These are phyloP conservation scores for Ophion costatus DNA, from an alignment of 2,888 invertebrate genomes.

Conservation along the genomic window DNA sequence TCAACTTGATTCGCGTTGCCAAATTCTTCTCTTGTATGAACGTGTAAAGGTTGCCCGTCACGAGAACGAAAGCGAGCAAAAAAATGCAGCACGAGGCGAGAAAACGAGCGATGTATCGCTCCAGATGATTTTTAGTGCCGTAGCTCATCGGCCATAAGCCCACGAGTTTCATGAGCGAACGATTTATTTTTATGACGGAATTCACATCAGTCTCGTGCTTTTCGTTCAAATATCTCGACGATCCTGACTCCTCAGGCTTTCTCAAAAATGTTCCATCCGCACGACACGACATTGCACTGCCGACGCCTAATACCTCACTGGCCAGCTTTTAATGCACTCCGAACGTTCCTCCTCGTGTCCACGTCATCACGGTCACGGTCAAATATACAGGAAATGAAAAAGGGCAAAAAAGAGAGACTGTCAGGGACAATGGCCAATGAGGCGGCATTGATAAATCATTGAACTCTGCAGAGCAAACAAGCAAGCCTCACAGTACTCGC, in stretches of 20 bases:
- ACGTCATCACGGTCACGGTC: background rate
- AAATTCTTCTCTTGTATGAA: constrained; percentile 69
- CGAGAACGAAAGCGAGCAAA: constrained; percentile 39
- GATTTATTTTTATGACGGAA: constrained; percentile 61
- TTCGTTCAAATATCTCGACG: background rate
- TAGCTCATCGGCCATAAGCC: constrained; percentile 63
- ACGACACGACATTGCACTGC: constrained; percentile 3
- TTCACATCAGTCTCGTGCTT: constrained; percentile 49
- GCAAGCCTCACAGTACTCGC: background rate
- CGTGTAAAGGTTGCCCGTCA: constrained; percentile 39
- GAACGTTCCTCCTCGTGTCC: background rate
- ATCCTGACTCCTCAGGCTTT: background rate
- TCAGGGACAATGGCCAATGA: background rate
- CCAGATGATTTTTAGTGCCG: background rate
- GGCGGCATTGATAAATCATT: background rate
- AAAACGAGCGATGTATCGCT: constrained; percentile 14
- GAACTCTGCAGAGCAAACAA: background rate
- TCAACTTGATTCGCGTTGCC: constrained; percentile 67
- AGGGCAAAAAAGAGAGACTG: too few relatives aligned
- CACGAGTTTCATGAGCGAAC: constrained; percentile 62
- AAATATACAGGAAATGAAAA: background rate
- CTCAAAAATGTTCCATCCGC: background rate
- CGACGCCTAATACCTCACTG: constrained; percentile 12
- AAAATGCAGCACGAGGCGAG: constrained; percentile 56
- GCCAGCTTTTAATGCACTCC: too few relatives aligned